Evolutionary conservation across 2,888 invertebrate genomes (phyloP), one percentile per base, ranked within the genome.

Genomic region (Pammene fasciana): DNA sequence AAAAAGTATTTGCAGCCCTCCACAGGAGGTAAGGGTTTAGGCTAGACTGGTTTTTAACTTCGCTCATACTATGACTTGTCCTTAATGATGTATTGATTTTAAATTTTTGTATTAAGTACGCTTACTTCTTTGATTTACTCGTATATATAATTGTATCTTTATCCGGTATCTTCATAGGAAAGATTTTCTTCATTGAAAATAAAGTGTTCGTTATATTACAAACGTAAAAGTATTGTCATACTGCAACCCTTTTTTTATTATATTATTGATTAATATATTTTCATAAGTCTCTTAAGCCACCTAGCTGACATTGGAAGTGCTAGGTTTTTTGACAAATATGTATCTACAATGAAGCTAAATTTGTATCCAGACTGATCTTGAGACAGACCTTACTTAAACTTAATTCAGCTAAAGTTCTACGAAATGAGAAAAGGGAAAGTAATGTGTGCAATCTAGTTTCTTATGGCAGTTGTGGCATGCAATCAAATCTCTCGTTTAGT

Each of bases 1-100:
- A 78, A 82, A 86, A 87, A 88, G 74, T 62, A 71, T 76, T 78
- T 75, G 77, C 74, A 78, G 79, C 76, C 82, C 84, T 75, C 86
- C 75, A 78, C 83, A 78, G 83, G 84, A 78, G 82, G 77, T 79
- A 73, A 73, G 70, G 59, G 71, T 74, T 73, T 73, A 73, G 74
- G 74, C 75, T 72, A 75, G 80, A 82, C 83, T 78, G 80, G 80
- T 80, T 82, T 84, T 83, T 83, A 76, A 72, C 72, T 75, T 57
- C 52, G 55, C 56, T 71, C 38, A 45, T 62, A 64, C 48, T 62
- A 52, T 57, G 52, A 57, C 61, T 71, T 61, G 62, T 68, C 64
- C 65, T 67, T 68, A 72, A 64, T 61, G 67, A 67, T 48, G 64
- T 67, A 67, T 67, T 67, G 59, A 67, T 67, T 67, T 67, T 38